Evolutionary conservation across 1,140 invertebrate genomes (phyloP).

Genomic region (Hylaeus volcanicus): DNA sequence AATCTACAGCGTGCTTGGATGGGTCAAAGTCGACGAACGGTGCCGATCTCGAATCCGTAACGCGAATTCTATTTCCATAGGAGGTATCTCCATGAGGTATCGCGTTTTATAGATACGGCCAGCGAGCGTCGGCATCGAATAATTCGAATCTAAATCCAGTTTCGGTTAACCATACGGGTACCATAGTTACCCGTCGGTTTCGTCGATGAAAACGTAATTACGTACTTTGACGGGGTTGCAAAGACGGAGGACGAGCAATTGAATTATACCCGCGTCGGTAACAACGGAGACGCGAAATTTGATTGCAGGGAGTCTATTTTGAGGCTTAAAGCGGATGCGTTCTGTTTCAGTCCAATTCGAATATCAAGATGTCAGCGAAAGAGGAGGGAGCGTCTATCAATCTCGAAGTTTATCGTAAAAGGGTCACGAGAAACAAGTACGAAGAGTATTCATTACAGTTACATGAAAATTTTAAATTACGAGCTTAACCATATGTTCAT

Average conservation of each 20-base stretch:
- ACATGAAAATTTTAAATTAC: too few relatives aligned
- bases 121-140: not conserved
- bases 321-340: not conserved
- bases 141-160: not conserved
- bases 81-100: too few relatives aligned
- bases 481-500: too few relatives aligned
- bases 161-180: not conserved
- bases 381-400: not conserved
- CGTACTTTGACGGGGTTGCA: not conserved
- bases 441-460: too few relatives aligned
- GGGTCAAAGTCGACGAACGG: too few relatives aligned
- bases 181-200: not conserved
- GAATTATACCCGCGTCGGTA: not conserved
- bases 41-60: too few relatives aligned
- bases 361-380: too few relatives aligned
- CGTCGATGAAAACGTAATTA: conserved; percentile 15
- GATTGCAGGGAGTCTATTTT: not conserved
- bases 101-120: too few relatives aligned
- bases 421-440: too few relatives aligned
- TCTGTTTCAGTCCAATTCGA: not conserved
- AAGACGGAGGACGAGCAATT: not conserved
- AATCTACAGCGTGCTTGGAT: too few relatives aligned
- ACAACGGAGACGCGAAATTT: conserved; percentile 3
- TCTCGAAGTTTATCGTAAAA: too few relatives aligned
- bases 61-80: too few relatives aligned